Conservation (phyloP, 2,797 vertebrate species). For the Lophotriccus pileatus region DNA sequence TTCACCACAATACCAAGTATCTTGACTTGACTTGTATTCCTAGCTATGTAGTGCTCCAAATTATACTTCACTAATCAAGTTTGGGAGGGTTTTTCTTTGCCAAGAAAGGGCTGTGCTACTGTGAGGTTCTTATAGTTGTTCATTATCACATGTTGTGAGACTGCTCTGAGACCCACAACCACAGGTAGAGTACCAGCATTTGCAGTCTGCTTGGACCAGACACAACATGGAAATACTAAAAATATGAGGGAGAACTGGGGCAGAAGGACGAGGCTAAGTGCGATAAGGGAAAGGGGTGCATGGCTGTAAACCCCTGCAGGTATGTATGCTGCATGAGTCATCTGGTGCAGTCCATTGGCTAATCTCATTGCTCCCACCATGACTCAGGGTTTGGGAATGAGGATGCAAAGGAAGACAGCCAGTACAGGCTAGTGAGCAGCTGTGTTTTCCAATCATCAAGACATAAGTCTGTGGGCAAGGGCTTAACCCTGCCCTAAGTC, state of each 20-base stretch:
- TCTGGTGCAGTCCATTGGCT: neutral
- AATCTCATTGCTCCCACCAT: neutral
- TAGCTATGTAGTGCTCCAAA: neutral
- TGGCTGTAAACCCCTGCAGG: neutral
- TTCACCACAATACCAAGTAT: neutral
- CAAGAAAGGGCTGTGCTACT: neutral
- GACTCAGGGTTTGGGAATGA: neutral
- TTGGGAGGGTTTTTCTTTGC: neutral
- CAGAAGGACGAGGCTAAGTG: neutral
- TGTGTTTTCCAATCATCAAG: neutral
- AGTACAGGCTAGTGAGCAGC: neutral
- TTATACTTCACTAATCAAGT: neutral
- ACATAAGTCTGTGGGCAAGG: neutral
- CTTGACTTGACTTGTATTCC: neutral
- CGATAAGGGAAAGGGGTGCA: fast-evolving
- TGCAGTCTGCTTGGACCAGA: neutral
- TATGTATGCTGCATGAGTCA: neutral
- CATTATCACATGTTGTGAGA: fast-evolving
- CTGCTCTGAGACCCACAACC: neutral
- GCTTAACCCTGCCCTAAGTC: neutral
- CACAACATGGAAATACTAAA: neutral
- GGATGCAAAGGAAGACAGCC: neutral
- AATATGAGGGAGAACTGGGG: neutral
- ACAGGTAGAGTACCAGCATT: fast-evolving
- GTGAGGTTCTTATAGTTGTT: neutral